Conservation (phyloP, 1,140 invertebrate species). For the Solenopsis invicta region DNA sequence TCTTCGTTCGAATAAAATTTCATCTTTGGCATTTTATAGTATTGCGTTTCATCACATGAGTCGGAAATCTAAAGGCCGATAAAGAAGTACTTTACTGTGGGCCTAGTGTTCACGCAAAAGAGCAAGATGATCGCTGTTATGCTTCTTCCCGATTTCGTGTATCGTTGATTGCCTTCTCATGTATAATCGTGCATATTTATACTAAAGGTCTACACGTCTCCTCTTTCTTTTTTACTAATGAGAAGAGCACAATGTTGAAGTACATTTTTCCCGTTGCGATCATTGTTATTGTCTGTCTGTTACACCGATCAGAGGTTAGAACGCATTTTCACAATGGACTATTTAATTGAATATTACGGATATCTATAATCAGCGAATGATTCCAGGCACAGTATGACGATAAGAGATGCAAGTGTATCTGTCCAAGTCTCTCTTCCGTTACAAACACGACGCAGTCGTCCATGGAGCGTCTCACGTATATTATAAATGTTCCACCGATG, state of each 20-base stretch:
- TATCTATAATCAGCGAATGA: constrained; percentile 63
- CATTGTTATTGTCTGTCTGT: constrained; percentile 74
- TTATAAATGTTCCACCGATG: constrained; percentile 92
- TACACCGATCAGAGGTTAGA: constrained; percentile 79
- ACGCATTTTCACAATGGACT: constrained; percentile 21
- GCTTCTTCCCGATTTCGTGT: background rate
- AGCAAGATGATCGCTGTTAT: too few species aligned
- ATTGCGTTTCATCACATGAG: too few species aligned
- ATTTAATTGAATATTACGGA: background rate
- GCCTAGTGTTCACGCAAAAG: too few species aligned
- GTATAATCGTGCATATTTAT: background rate
- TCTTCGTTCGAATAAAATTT: too few species aligned
- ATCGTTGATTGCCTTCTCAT: constrained; percentile 8
- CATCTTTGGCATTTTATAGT: too few species aligned
- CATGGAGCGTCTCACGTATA: constrained; percentile 90
- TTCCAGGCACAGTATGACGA: constrained; percentile 93
- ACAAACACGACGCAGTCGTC: constrained; percentile 90
- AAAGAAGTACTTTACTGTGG: too few species aligned
- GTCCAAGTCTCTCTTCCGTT: constrained; percentile 92
- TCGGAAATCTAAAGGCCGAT: too few species aligned
- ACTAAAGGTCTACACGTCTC: background rate
- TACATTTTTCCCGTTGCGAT: constrained; percentile 61
- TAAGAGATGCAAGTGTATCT: constrained; percentile 95
- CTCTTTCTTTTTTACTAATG: constrained; percentile 31
- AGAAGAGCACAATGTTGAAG: constrained; percentile 74